phyloP scores from a whole-genome alignment of 2,888 invertebrate species.

The Ichneumoninae sp. region DNA sequence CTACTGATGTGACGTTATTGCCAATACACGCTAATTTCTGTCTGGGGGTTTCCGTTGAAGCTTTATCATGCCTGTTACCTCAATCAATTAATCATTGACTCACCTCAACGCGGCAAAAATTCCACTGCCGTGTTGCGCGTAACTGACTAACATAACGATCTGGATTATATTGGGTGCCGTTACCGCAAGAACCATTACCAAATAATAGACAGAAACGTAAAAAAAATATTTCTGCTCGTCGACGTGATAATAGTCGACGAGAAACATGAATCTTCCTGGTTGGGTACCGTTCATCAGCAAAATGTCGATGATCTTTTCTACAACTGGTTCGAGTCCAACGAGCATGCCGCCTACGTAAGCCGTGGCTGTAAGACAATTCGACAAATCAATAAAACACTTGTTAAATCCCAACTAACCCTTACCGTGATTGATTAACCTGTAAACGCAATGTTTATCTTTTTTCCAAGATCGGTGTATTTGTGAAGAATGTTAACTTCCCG shows the following conservation, averaged over 20 bases:
- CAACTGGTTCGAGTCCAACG: background rate
- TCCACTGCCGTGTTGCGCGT: slow-evolving; percentile 42
- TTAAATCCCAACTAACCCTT: too few relatives aligned
- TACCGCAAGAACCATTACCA: background rate
- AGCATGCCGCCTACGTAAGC: background rate
- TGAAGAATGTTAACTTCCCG: slow-evolving; percentile 36
- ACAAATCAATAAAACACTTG: too few relatives aligned
- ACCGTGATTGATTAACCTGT: slow-evolving; percentile 24
- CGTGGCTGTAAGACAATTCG: background rate
- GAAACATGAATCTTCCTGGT: background rate
- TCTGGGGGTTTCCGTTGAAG: background rate
- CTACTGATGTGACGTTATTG: background rate
- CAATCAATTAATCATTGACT: background rate
- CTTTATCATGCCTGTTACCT: background rate
- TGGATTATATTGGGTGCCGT: background rate
- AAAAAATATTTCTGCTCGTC: slow-evolving; percentile 28
- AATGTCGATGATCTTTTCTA: slow-evolving; percentile 6
- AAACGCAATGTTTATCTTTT: slow-evolving; percentile 28
- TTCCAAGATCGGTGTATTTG: background rate
- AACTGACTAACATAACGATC: slow-evolving; percentile 29
- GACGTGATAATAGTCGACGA: background rate
- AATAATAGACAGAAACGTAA: background rate
- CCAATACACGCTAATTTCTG: slow-evolving; percentile 36
- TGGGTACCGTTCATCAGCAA: background rate
- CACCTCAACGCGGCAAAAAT: slow-evolving; percentile 52